A percentile compares a stretch with the other conserved stretches of the same genome.
Evolutionary conservation across 1,140 invertebrate species (phyloP).

Genomic region (Ceratoteleas bidentatus): DNA sequence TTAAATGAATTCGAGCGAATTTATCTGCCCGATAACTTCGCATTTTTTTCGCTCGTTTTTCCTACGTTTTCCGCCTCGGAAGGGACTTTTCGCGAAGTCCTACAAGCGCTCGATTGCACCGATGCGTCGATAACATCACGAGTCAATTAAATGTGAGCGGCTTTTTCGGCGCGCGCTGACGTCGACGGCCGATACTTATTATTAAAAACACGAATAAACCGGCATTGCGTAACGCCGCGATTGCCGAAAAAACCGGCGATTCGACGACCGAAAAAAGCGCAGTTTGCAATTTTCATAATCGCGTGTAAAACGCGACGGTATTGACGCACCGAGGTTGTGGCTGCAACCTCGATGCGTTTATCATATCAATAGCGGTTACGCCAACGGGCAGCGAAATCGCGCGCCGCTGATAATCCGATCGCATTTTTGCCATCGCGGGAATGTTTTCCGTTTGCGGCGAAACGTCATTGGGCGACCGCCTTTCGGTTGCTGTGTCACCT

Average conservation of each 20-base stretch:
- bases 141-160: constrained; percentile 52
- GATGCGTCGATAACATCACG: constrained; percentile 56
- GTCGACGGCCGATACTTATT: too few relatives aligned
- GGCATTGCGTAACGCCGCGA: neutral
- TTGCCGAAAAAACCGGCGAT: constrained; percentile 6
- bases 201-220: neutral
- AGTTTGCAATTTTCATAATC: constrained; percentile 41
- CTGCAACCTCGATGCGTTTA: constrained; percentile 55
- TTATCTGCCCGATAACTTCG: neutral
- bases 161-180: constrained; percentile 30
- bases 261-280: neutral
- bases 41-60: neutral
- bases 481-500: too few relatives aligned
- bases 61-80: neutral
- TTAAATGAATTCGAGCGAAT: constrained; percentile 5
- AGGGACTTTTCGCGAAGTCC: constrained; percentile 34
- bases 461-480: neutral
- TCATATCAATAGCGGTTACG: constrained; percentile 57
- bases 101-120: constrained; percentile 19
- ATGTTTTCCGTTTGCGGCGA: constrained; percentile 10
- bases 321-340: constrained; percentile 53
- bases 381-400: constrained; percentile 26
- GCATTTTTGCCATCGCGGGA: constrained; percentile 11
- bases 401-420: constrained; percentile 26
- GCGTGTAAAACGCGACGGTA: constrained; percentile 20